Conservation (phyloP, 2,797 vertebrate genomes). For the Potorous gilbertii region DNA sequence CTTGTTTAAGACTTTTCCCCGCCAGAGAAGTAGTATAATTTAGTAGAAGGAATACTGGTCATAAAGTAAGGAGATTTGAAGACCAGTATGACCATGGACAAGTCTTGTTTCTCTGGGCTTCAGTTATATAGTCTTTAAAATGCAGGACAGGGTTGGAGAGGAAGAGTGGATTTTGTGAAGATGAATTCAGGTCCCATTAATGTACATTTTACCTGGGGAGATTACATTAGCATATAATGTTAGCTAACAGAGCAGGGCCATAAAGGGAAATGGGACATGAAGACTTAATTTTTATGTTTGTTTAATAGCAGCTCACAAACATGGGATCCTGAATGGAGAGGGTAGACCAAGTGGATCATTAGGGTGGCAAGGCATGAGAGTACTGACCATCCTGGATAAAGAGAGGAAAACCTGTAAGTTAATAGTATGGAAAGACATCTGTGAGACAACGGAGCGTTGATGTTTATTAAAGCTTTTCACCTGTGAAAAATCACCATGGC, state of each 20-base stretch:
- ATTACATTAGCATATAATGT: background rate
- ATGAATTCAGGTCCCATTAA: background rate
- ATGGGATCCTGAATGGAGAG: background rate
- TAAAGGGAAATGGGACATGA: background rate
- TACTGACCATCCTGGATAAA: background rate
- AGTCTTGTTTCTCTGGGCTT: background rate
- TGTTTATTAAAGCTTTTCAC: slow-evolving; percentile 23
- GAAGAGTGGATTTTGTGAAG: background rate
- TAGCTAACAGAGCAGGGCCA: background rate
- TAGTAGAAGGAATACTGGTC: background rate
- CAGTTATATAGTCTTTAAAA: background rate
- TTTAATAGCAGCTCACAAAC: background rate
- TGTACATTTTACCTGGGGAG: background rate
- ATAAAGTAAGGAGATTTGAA: background rate
- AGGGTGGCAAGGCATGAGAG: background rate
- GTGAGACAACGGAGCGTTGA: background rate
- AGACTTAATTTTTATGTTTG: background rate
- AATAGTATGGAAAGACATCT: background rate
- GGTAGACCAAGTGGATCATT: background rate
- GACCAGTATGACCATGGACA: background rate
- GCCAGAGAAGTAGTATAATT: background rate
- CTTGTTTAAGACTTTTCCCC: background rate
- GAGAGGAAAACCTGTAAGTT: too few relatives aligned
- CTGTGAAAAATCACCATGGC: background rate
- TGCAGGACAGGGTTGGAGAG: background rate